Conservation (phyloP, 2,113 vertebrate genomes). For the Amphilophus citrinellus region DNA sequence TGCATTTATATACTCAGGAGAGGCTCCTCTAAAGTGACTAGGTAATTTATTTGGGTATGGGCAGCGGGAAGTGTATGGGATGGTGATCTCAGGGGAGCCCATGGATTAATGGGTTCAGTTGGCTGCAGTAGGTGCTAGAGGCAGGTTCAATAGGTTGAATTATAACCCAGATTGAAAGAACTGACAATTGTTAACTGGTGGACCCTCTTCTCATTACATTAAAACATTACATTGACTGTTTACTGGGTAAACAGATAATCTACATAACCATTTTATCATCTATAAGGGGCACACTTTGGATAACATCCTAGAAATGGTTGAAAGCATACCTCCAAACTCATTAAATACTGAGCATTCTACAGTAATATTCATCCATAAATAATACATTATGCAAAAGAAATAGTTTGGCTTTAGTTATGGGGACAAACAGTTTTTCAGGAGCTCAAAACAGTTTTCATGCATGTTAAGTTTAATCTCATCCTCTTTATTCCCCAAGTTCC, state of each 20-base stretch:
- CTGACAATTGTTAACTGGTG: conserved; percentile 16
- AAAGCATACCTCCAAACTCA: neutral
- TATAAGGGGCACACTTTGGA: too few relatives aligned
- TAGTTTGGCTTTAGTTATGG: neutral
- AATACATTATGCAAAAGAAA: neutral
- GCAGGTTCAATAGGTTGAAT: conserved; percentile 58
- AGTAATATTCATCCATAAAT: neutral
- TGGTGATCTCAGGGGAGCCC: conserved; percentile 45
- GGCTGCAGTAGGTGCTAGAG: conserved; percentile 28
- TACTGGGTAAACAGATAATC: conserved; percentile 1
- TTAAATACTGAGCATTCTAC: too few relatives aligned
- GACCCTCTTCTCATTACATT: neutral
- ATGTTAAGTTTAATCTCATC: neutral
- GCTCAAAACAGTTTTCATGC: neutral
- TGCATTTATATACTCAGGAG: conserved; percentile 19
- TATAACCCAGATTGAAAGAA: conserved; percentile 51
- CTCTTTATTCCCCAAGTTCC: neutral
- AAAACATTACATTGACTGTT: conserved; percentile 11
- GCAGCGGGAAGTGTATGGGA: conserved; percentile 35
- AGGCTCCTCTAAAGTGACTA: conserved; percentile 33
- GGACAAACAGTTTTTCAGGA: neutral
- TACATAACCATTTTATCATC: neutral
- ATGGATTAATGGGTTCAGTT: conserved; percentile 63
- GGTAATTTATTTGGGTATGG: conserved; percentile 41
- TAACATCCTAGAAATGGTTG: neutral